phyloP scores from a whole-genome alignment of 1,140 invertebrate genomes.

The Batillaria attramentaria region DNA sequence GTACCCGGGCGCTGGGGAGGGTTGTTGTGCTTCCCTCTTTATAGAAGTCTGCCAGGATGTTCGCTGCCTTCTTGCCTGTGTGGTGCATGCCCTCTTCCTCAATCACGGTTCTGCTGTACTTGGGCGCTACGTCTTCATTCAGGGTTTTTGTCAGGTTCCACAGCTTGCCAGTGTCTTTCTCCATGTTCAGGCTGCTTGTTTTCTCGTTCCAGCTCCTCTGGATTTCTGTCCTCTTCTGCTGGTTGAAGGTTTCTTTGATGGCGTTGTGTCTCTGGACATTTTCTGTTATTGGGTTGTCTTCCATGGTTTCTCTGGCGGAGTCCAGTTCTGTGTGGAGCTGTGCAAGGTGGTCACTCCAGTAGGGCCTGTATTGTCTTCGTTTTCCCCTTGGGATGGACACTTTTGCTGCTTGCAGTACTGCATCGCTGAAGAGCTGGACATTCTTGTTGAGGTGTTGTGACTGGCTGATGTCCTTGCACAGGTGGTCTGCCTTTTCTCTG shows the following conservation, averaged over 20 bases:
- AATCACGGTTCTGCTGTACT: background rate
- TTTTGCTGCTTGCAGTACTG: slow-evolving; percentile 17
- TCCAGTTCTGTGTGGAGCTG: background rate
- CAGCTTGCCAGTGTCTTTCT: slow-evolving; percentile 13
- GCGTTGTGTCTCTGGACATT: slow-evolving; percentile 29
- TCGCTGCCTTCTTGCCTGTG: too few species aligned
- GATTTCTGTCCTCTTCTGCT: too few species aligned
- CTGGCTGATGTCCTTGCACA: background rate
- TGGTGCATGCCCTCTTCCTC: too few species aligned
- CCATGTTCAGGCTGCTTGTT: slow-evolving; percentile 21
- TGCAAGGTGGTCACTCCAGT: too few species aligned
- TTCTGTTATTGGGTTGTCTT: slow-evolving; percentile 12
- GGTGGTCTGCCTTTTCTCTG: slow-evolving; percentile 3
- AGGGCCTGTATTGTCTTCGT: background rate
- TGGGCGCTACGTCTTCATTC: slow-evolving; percentile 28
- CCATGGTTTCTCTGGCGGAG: background rate
- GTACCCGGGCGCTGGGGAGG: too few species aligned
- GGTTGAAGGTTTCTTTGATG: slow-evolving; percentile 15
- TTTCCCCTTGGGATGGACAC: background rate
- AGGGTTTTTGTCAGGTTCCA: slow-evolving; percentile 20
- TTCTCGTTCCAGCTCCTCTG: slow-evolving; percentile 7
- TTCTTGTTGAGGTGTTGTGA: background rate
- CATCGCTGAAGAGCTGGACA: background rate
- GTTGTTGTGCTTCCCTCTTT: too few species aligned
- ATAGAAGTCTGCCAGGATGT: too few species aligned